phyloP scores from a whole-genome alignment of 2,888 invertebrate genomes.

The Portevinia maculata region DNA sequence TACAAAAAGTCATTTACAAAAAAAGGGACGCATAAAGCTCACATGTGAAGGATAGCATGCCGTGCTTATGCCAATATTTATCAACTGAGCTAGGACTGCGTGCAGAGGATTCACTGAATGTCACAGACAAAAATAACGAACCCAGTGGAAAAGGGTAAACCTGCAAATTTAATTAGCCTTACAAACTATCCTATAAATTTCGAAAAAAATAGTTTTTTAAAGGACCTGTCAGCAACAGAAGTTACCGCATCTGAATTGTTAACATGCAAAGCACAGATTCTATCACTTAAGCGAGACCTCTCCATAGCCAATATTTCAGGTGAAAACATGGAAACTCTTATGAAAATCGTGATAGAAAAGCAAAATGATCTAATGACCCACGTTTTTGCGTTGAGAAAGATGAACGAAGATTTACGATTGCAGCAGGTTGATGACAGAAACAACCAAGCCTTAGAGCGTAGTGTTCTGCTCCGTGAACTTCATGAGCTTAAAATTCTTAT shows the following conservation, averaged over 20 bases:
- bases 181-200: slow-evolving; percentile 8
- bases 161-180: slow-evolving; percentile 10
- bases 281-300: slow-evolving; percentile 78
- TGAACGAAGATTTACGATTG: slow-evolving; percentile 76
- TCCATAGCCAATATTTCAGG: slow-evolving; percentile 76
- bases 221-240: slow-evolving; percentile 40
- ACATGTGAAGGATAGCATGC: slow-evolving; percentile 75
- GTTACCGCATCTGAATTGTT: slow-evolving; percentile 78
- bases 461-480: slow-evolving; percentile 77
- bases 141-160: slow-evolving; percentile 42
- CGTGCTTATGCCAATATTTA: slow-evolving; percentile 78
- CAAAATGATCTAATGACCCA: slow-evolving; percentile 79
- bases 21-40: slow-evolving; percentile 52
- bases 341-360: slow-evolving; percentile 79
- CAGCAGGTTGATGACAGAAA: slow-evolving; percentile 79
- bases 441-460: slow-evolving; percentile 78
- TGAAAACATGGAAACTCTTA: slow-evolving; percentile 78
- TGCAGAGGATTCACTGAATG: slow-evolving; percentile 60
- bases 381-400: slow-evolving; percentile 77
- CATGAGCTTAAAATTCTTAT: slow-evolving; percentile 75
- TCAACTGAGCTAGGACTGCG: slow-evolving; percentile 61
- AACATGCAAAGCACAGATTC: slow-evolving; percentile 78
- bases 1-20: slow-evolving; percentile 67
- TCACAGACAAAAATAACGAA: slow-evolving; percentile 64
- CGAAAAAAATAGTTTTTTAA: slow-evolving; percentile 4